Evolutionary conservation across 2,888 invertebrate genomes (phyloP), one percentile per base, ranked within the genome.

Genomic region (Cremastobaeus sp.): DNA sequence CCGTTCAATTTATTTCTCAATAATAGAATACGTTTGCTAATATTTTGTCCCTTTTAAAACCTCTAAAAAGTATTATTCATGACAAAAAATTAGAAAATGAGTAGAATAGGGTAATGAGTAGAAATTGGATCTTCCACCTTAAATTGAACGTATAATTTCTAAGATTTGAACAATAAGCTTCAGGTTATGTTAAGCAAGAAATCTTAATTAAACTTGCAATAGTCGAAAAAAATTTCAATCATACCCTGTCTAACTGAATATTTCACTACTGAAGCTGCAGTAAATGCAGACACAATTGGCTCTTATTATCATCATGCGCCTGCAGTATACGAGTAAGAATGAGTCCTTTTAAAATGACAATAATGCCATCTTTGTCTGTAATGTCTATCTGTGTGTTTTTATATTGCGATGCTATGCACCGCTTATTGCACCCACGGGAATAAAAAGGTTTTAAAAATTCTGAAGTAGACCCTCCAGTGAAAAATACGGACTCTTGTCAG

Each of bases 381-480:
- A 70, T 50, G 41, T 55, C 70, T 70, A 15, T 4, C 48, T 48
- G 39, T 55, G 43, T 55, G 54, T 60, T 70, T 69, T 69, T 54
- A 69, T 62, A 60, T 69, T 47, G 41, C 60, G 39, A 54, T 62
- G 41, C 47, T 41, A 55, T 28, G 47, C 55, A 54, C 60, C 60
- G 55, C 69, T 69, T 69, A 69, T 69, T 60, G 69, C 60, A 43
- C 69, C 69, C 60, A 20, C 28, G 60, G 25, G 69, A n/a, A 34
- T 37, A 21, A 35, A 54, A 30, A 43, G 48, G 25, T 60, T 68
- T 62, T 52, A 54, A 69, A 62, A 50, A 62, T 69, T 62, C 69
- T 50, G 6, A 54, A 69, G 47, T 48, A 21, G 39, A 6, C 21
- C 37, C 41, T 62, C 34, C n/a, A 34, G 39, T 41, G 32, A 54